Percentiles rank a stretch among this genome's conserved stretches.
Evolutionary conservation across 1,140 invertebrate species (phyloP).

Genomic region (Drosophila teissieri): DNA sequence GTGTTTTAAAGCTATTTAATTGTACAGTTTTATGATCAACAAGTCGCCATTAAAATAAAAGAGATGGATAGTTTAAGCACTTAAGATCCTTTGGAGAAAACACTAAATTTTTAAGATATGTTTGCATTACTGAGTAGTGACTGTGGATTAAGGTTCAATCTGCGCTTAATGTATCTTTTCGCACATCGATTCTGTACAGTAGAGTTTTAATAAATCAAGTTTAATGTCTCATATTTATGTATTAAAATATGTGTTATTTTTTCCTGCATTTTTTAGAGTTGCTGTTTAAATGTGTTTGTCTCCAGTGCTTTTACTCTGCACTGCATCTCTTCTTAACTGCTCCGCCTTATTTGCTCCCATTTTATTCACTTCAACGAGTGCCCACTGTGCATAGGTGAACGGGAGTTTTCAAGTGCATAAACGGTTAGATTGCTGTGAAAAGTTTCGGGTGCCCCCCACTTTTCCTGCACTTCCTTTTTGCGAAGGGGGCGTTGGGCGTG

Average conservation of each 20-base stretch:
- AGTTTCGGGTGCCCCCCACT: constrained; percentile 22
- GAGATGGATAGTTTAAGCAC: too few relatives aligned
- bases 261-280: too few relatives aligned
- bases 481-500: too few relatives aligned
- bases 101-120: not conserved
- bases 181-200: constrained; percentile 19
- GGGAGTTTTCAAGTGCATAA: constrained; percentile 59
- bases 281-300: too few relatives aligned
- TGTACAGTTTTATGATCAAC: too few relatives aligned
- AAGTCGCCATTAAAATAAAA: too few relatives aligned
- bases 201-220: not conserved
- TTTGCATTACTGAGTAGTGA: not conserved
- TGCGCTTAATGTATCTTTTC: constrained; percentile 21
- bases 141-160: constrained; percentile 29
- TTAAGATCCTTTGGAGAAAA: not conserved
- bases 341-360: too few relatives aligned
- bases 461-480: not conserved
- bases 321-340: not conserved
- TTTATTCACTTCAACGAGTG: not conserved
- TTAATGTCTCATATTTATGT: too few relatives aligned
- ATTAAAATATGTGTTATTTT: too few relatives aligned
- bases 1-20: too few relatives aligned
- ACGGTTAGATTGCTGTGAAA: constrained; percentile 57
- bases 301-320: too few relatives aligned
- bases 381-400: constrained; percentile 29